These are phyloP conservation scores for Aleadryas rufinucha DNA, from an alignment of 2,113 vertebrate species.

Conservation along the genomic window DNA sequence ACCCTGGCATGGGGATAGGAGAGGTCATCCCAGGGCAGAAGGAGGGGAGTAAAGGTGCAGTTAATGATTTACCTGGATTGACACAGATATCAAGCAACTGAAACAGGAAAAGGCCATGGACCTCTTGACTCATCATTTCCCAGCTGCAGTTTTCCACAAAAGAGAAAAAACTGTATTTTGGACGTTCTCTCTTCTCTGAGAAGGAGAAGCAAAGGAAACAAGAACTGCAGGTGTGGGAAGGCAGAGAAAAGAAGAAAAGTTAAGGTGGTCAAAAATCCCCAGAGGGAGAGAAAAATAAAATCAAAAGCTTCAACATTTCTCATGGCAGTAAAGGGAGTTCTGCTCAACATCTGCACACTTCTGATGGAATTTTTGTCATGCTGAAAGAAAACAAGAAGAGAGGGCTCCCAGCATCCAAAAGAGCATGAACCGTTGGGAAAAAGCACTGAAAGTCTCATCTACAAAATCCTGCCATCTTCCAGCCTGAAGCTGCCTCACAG, in stretches of 20 bases:
- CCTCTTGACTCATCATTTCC: neutral
- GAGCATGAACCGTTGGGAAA: neutral
- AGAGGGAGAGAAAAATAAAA: neutral
- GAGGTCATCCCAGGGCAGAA: neutral
- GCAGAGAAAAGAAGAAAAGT: neutral
- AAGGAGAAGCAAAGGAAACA: neutral
- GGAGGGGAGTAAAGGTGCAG: neutral
- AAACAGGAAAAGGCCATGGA: neutral
- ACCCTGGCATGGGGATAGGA: neutral
- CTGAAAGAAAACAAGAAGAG: neutral
- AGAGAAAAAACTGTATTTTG: neutral
- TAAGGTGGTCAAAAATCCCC: neutral
- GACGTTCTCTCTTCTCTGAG: accelerated
- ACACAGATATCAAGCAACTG: neutral
- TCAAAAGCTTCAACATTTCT: neutral
- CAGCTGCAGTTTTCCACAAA: neutral
- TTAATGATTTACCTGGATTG: neutral
- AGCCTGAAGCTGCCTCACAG: neutral
- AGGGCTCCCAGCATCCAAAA: neutral
- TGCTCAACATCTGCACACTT: neutral
- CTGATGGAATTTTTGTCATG: neutral
- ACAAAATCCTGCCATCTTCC: neutral
- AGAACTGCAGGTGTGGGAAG: neutral
- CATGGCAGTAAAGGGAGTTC: neutral
- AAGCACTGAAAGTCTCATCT: neutral